Base-by-base conservation (phyloP, 2,888 invertebrate species). In the Philhelius pedissequus region DNA sequence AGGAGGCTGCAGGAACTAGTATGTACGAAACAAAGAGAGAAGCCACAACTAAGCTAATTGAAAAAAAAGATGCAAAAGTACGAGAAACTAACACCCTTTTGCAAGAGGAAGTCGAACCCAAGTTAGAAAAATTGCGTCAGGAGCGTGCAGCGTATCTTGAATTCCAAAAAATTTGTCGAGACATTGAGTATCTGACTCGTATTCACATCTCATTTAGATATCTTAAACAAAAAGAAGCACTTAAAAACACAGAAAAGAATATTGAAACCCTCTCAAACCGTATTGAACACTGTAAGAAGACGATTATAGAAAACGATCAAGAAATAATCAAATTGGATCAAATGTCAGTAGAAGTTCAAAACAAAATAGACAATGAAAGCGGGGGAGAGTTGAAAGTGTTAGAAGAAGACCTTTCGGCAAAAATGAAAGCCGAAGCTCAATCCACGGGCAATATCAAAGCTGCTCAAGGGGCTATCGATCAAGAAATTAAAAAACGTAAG, bases 1-100 rank as follows among this genome's bases (percentile, higher is more conserved):
- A 99, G 92, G 99, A 99, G 92, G 99, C 99, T 7, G 98, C 99
- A 0, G 99, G 99, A 1, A 99, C 99, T 0, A 95, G 97, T 88
- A 96, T 98, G 95, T 99, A 99, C 90, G 99, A 99, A 91, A 94
- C 95, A 0, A 99, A 99, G 91, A 97, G 97, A 87, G 96, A 96
- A 88, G 94, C 94, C 4, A 96, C 98, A 0, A 94, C 96, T 86
- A 96, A 95, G 89, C 96, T 96, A 0, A 97, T 99, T 74, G 96
- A 96, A 86, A 98, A 97, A 89, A 99, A 99, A 90, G 97, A 99
- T 90, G 94, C 94, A 0, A 98, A 97, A 90, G 93, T 99, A 1
- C 92, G 94, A 35, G 98, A 99, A 90, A 95, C 99, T 25, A 95
- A 96, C 90, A 93, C 94, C 83, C 93, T 96, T 60, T 92, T 96